A percentile compares a stretch with the other conserved stretches of the same genome.
Evolutionary conservation across 1,140 invertebrate species (phyloP).

Genomic region (Thereuonema tuberculata): DNA sequence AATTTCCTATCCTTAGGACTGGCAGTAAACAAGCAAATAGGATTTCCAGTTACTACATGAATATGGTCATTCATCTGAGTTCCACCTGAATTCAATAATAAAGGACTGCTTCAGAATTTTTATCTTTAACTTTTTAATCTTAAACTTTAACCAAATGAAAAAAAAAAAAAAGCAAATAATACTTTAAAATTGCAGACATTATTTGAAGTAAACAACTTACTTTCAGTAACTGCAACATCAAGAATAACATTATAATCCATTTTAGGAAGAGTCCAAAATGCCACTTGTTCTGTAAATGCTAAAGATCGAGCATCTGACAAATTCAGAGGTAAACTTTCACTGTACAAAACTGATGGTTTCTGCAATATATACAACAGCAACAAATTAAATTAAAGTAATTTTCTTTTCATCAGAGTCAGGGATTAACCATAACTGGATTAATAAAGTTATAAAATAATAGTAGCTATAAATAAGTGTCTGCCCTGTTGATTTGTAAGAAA

Average conservation of each 20-base stretch:
- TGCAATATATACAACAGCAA: too few species aligned
- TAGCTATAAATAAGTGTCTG: too few species aligned
- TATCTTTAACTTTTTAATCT: too few species aligned
- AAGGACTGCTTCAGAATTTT: too few species aligned
- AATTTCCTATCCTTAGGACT: slow-evolving; percentile 16
- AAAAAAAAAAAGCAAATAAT: too few species aligned
- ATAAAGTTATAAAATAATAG: too few species aligned
- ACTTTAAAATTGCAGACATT: not conserved
- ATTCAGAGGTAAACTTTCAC: slow-evolving; percentile 29
- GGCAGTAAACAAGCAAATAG: slow-evolving; percentile 37
- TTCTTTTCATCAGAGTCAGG: too few species aligned
- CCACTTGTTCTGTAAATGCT: slow-evolving; percentile 42
- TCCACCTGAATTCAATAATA: not conserved
- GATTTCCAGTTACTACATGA: slow-evolving; percentile 38
- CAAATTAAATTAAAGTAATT: too few species aligned
- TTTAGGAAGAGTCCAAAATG: slow-evolving; percentile 41
- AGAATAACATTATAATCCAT: slow-evolving; percentile 37
- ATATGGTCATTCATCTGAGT: slow-evolving; percentile 33
- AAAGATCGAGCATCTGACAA: slow-evolving; percentile 37
- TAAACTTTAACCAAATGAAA: too few species aligned
- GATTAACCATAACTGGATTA: too few species aligned
- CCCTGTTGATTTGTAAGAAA: too few species aligned
- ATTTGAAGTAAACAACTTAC: slow-evolving; percentile 16
- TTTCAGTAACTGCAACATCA: slow-evolving; percentile 36
- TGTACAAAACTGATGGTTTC: too few species aligned